Conservation (phyloP, 2,113 vertebrate genomes). For the Onychostruthus taczanowskii region DNA sequence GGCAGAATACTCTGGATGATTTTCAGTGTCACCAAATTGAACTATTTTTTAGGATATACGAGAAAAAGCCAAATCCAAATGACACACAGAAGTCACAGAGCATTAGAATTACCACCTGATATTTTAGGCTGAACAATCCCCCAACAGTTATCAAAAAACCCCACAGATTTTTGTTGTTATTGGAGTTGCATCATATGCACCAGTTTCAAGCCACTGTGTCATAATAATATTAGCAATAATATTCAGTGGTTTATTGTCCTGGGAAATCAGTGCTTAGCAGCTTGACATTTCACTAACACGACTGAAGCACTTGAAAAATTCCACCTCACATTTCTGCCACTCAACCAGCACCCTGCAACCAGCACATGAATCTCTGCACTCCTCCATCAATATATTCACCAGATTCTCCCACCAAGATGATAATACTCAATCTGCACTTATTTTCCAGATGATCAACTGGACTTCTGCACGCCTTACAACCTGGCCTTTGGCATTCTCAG, state of each 20-base stretch:
- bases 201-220: neutral
- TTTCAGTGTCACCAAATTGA: neutral
- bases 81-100: neutral
- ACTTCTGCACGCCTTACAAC: conserved; percentile 45
- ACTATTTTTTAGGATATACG: neutral
- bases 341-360: neutral
- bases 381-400: neutral
- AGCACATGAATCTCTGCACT: neutral
- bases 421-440: conserved; percentile 57
- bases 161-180: neutral
- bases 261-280: neutral
- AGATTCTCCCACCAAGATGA: conserved; percentile 35
- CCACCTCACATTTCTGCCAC: neutral
- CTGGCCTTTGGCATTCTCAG: conserved; percentile 61
- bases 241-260: neutral
- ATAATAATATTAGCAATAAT: neutral
- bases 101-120: neutral
- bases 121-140: neutral
- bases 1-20: neutral
- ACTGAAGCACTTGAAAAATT: neutral
- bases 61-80: neutral
- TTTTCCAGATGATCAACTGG: conserved; percentile 62
- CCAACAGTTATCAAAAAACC: rapidly evolving
- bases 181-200: neutral
- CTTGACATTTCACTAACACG: neutral